phyloP scores from a whole-genome alignment of 2,888 invertebrate species.

The Scaptomyza reducta region DNA sequence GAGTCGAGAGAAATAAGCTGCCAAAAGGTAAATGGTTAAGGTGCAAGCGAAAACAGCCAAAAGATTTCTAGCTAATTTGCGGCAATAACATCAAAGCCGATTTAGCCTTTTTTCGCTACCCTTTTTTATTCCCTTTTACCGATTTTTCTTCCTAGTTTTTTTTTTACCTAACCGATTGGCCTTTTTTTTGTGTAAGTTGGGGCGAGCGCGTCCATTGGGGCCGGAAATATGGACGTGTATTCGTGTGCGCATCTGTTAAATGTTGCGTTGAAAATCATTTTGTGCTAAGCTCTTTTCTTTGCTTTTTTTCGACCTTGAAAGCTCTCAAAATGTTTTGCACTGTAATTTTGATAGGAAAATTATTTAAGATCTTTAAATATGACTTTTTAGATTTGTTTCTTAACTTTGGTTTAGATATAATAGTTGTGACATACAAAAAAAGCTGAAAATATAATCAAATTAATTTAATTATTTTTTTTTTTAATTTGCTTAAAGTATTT shows the following conservation, averaged over 20 bases:
- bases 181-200: conserved; percentile 33
- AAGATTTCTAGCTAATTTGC: conserved; percentile 79
- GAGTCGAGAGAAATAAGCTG: conserved; percentile 38
- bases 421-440: no score
- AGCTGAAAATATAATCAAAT: no score
- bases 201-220: conserved; percentile 16
- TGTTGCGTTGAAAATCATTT: conserved; percentile 61
- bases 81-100: conserved; percentile 77
- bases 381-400: no score
- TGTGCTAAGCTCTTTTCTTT: conserved; percentile 6
- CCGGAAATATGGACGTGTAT: conserved; percentile 42
- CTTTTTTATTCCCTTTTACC: conserved; percentile 29
- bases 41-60: conserved; percentile 56
- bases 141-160: conserved; percentile 5
- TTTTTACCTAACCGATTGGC: conserved; percentile 51
- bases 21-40: conserved; percentile 52
- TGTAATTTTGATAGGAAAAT: not conserved
- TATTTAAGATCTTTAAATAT: not conserved
- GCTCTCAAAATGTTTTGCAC: conserved; percentile 1
- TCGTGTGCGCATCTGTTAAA: conserved; percentile 61
- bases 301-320: not conserved
- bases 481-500: no score
- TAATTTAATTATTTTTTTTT: no score
- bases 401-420: no score
- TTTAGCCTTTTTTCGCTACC: conserved; percentile 48